Evolutionary conservation across 2,888 invertebrate species (phyloP), one percentile per base, ranked within the genome.

Genomic region (Macaria liturata): DNA sequence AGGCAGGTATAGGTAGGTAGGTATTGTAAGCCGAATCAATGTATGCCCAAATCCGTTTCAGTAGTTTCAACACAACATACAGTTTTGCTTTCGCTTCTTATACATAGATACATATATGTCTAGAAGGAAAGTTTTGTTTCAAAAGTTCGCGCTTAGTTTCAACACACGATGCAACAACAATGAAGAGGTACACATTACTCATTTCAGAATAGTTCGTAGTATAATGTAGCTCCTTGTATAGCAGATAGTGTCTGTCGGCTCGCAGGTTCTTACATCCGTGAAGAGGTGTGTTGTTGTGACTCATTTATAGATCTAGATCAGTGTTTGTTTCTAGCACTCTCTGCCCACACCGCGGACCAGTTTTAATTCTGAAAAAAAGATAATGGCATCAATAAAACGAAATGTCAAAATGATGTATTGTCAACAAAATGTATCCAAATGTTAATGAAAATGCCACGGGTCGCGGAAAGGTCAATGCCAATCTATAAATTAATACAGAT

Each of bases 401-500:
- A 57, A 57, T 57, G 56, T 57, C 56, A 57, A 34, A 37, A 43
- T 44, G 51, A 51, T 51, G 4, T 32, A 56, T 56, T 50, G 50
- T 56, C 40, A 47, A 39, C 42, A 46, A 56, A 50, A 51, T 51
- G 9, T 31, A 4, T 9, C 32, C 3, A 9, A 46, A 57, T 51
- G 51, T 51, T 57, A 51, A 51, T 51, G 5, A 31, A 49, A 56
- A 57, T 57, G 56, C 37, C 56, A 57, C 34, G 32, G 7, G 51
- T 30, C 42, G 4, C 40, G 47, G 9, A 57, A 57, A 57, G 50
- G 56, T 57, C 56, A 56, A 51, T 51, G 46, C 42, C 47, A 43
- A 45, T 40, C 48, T 49, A 46, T 40, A 49, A 40, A 40, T 47
- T 20, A 40, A 55, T 39, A 20, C 8, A 31, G 9, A n/a, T 40